Base-by-base conservation (phyloP, 2,888 invertebrate genomes). In the Harpalus rubripes region DNA sequence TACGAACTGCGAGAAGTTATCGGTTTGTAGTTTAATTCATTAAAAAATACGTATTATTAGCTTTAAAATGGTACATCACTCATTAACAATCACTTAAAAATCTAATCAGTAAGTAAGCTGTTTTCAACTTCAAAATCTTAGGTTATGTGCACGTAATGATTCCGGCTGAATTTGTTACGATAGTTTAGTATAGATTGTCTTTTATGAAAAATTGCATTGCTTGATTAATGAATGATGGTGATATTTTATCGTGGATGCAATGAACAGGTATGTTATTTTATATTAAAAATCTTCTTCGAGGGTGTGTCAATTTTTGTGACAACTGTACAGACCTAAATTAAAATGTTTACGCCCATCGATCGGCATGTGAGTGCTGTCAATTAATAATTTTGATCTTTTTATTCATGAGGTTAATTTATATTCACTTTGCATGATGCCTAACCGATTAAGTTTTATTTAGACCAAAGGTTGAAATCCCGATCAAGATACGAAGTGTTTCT, bases 1-100 rank as follows among this genome's bases (percentile, higher is more conserved):
- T 98, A 98, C 92, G 97, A 98, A 92, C 92, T 98, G 89, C 95
- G 96, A 88, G 98, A 98, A 92, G 96, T 98, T 89, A 98, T 98
- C 90, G 97, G 97, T 96, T 92, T 93, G 94, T 94, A 90, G 68
- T 80, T 85, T 80, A 58, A 79, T 68, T 85, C 65, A 68, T 83
- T 83, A 74, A 74, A 72, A 83, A 80, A 52, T 80, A 79, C 80
- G 68, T 84, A 79, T 63, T 72, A 80, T 80, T 85, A 85, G 85
- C 85, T 85, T 85, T 85, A 85, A 80, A 80, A 68, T 80, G 72
- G 44, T 80, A 85, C 80, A 68, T 80, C 63, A 85, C 59, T 68
- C 85, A 80, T 85, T 72, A 80, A 80, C 72, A 80, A 85, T 85
- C 80, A 85, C 65, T 72, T 85, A 56, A 61, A 52, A 83, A 52